Conservation (phyloP, 2,888 invertebrate species). For the Petrolisthes manimaculis region DNA sequence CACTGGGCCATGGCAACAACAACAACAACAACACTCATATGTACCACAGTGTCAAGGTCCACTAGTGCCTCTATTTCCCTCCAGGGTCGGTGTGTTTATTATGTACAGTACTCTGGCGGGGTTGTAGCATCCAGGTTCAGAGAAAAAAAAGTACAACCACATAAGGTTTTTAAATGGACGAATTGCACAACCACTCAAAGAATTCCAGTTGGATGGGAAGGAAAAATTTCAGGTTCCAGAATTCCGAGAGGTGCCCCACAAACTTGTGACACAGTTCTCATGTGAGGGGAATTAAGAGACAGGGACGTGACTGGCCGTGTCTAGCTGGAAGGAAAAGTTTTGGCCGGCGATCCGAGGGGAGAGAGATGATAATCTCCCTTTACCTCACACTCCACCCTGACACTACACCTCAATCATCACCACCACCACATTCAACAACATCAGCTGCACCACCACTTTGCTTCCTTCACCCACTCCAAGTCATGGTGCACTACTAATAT, state of each 20-base stretch:
- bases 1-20: slow-evolving; percentile 27
- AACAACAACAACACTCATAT: background rate
- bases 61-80: too few species aligned
- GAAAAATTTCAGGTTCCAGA: too few species aligned
- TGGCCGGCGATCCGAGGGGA: background rate
- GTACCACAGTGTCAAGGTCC: too few species aligned
- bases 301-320: slow-evolving; percentile 9
- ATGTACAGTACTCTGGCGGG: too few species aligned
- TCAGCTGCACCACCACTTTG: background rate
- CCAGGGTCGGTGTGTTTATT: too few species aligned
- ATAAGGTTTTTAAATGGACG: too few species aligned
- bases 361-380: background rate
- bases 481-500: too few species aligned
- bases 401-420: background rate
- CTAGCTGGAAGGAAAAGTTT: slow-evolving; percentile 7
- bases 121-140: too few species aligned
- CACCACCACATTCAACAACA: background rate
- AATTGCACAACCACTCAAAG: too few species aligned
- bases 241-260: too few species aligned
- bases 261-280: background rate
- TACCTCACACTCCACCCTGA: background rate
- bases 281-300: slow-evolving; percentile 18
- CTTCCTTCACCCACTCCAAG: background rate
- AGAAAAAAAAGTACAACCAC: too few species aligned
- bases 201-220: too few species aligned